Evolutionary conservation across 2,797 vertebrate species (phyloP), one percentile per base, ranked within the genome.

Genomic region (Borostomias antarcticus): DNA sequence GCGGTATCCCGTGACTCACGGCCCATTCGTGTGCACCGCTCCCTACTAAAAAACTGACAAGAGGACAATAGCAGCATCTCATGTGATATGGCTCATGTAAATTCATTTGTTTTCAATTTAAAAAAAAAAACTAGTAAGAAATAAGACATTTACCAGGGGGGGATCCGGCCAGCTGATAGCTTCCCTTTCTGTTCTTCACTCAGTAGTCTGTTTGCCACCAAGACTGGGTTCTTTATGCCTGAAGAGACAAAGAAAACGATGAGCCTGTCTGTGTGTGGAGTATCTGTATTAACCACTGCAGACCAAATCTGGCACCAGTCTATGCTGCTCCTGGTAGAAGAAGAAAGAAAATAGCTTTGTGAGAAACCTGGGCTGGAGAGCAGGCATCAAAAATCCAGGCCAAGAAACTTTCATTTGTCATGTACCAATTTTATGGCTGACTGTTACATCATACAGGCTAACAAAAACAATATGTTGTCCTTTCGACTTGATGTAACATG

Each of bases 181-280:
- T 99, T 99, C 79, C 98, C 98, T 87, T 98, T 99, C 91, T 98
- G 96, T 72, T 96, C 95, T 93, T 99, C 98, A 89, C 83, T 96
- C 80, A 99, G 92, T 35, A 99, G 92, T 89, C 95, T 94, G 86
- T 96, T 96, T 70, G 98, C 96, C 86, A 97, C 96, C 72, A 96
- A 91, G 54, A 99, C 95, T n/a, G 98, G 98, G 84, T 99, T 99
- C 91, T 96, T 99, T 85, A 98, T 95, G 80, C 96, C 98, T 99
- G 81, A 40, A 60, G 52, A 66, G 71, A 76, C 53, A 61, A 37
- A 69, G 21, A 17, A 43, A 43, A 43, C 15, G 13, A 15, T 43
- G 13, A 4, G 40, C 5, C 3, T 15, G 40, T 43, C n/a, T 33
- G 32, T 33, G 4, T 33, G 32, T n/a, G n/a, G n/a, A n/a, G n/a